Evolutionary conservation across 2,888 invertebrate genomes (phyloP), one percentile per base, ranked within the genome.

Genomic region (Ptychoptera contaminata): DNA sequence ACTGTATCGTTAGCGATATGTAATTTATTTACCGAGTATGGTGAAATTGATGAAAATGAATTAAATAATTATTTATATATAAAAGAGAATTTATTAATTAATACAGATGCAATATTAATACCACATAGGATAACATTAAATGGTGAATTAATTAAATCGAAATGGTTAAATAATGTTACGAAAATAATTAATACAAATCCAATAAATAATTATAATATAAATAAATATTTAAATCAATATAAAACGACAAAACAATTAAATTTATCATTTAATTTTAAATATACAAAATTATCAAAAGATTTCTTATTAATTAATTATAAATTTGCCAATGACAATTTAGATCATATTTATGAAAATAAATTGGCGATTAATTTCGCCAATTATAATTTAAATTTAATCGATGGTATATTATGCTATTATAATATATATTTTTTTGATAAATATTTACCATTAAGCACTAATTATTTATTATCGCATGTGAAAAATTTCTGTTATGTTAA

Each of bases 121-220:
- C 81, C 80, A 1, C 56, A 67, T 40, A 63, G 60, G 49, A 54
- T 78, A 7, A 63, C 59, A 42, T 51, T 80, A 10, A 61, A 72
- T 48, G 72, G 71, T 2, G 71, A 75, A 52, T 55, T 79, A n/a
- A 67, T 77, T n/a, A 62, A 69, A 51, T 75, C 77, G 6, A 58
- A 68, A 29, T 76, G 76, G 68, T 58, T 80, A 35, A 67, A 73
- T 47, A 63, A 67, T 42, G 73, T 72, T 54, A 74, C 76, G 52
- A 64, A 62, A 47, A 69, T 79, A 1, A 62, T 69, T 51, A 73
- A 76, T 56, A 61, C 61, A 29, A 75, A 77, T 23, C 23, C 23
- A 59, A 62, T 73, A 2, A 67, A 44, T 61, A 65, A 40, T 14
- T 76, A 70, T 51, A 65, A 63, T 49, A 69, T 79, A 46, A 71